Conservation (phyloP, 2,797 vertebrate species). For the Spatula versicolor region DNA sequence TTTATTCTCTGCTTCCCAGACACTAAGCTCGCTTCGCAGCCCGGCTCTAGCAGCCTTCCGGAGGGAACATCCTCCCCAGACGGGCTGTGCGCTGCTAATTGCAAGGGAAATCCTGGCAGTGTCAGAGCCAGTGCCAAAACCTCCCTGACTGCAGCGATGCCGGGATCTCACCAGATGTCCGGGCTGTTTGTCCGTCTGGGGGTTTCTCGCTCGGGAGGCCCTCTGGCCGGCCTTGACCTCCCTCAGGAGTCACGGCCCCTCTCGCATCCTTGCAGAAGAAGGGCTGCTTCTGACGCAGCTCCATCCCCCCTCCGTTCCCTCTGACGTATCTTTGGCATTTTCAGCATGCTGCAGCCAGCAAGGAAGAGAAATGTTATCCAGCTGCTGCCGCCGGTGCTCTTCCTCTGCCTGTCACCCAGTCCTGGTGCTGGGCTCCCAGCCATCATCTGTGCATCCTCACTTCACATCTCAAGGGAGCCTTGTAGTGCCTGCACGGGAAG, state of each 20-base stretch:
- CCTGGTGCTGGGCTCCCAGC: background rate
- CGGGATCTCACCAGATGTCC: slow-evolving; percentile 62
- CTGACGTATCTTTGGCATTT: background rate
- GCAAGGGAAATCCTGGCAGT: slow-evolving; percentile 72
- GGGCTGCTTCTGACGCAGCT: slow-evolving; percentile 32
- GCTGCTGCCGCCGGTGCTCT: background rate
- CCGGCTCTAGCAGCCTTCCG: slow-evolving; percentile 43
- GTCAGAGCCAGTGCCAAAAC: slow-evolving; percentile 47
- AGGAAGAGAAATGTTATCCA: slow-evolving; percentile 25
- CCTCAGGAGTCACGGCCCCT: background rate
- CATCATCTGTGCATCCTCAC: background rate
- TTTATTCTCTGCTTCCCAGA: slow-evolving; percentile 40
- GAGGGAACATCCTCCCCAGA: slow-evolving; percentile 71
- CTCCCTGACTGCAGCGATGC: slow-evolving; percentile 44
- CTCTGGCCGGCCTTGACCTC: slow-evolving; percentile 50
- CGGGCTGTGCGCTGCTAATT: slow-evolving; percentile 55
- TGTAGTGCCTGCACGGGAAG: accelerated
- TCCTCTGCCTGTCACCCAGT: background rate
- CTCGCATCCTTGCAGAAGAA: background rate
- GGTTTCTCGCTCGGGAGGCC: slow-evolving; percentile 10
- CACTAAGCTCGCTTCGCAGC: background rate
- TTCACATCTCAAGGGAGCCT: background rate
- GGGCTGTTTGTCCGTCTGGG: slow-evolving; percentile 49
- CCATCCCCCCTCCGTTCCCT: background rate
- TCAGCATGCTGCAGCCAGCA: background rate